Base-by-base conservation (phyloP, 2,888 invertebrate genomes). In the Hypercompe scribonia region DNA sequence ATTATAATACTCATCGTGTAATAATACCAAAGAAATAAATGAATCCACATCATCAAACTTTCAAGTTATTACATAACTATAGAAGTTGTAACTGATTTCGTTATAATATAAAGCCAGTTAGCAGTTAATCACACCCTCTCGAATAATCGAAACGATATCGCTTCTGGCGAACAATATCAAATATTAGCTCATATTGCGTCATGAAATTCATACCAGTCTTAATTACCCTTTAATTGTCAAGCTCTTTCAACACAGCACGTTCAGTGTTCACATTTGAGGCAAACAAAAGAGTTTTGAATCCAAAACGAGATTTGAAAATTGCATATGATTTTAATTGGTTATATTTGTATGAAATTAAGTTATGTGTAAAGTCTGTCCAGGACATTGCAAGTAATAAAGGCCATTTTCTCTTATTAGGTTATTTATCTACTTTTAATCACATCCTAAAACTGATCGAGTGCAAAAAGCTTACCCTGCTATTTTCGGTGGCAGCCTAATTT, bases 221-320 rank as follows among this genome's bases (percentile, higher is more conserved):
- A 73, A 81, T 81, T 76, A 69, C 68, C 64, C 65, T 64, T 71
- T 71, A 64, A 74, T 71, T 71, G 46, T 68, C 21, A 76, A 74
- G 24, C 77, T 77, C 63, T 75, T 76, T 71, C 70, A 81, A 80
- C 72, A 71, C 68, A 50, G 66, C 46, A 64, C 68, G 71, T 78
- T 73, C 74, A 71, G 78, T 73, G 76, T 76, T 54, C 67, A 18
- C 68, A 64, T 65, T 73, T n/a, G 63, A 67, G 33, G 74, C 77
- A 74, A 81, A 74, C 70, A 75, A 78, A 50, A 33, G 74, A 74
- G 64, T 75, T 77, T 73, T 71, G 36, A 70, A n/a, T 72, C 72
- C 42, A 50, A 78, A 73, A 71, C 33, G 58, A 54, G 31, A 63
- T 65, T 64, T 77, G 71, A 76, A 42, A 77, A 75, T 65, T 46